Evolutionary conservation across 30 jellyfish, hydroid and myxozoan genomes (phyloP), one percentile per base, ranked within the genome.

Genomic region (Sanderia malayensis): DNA sequence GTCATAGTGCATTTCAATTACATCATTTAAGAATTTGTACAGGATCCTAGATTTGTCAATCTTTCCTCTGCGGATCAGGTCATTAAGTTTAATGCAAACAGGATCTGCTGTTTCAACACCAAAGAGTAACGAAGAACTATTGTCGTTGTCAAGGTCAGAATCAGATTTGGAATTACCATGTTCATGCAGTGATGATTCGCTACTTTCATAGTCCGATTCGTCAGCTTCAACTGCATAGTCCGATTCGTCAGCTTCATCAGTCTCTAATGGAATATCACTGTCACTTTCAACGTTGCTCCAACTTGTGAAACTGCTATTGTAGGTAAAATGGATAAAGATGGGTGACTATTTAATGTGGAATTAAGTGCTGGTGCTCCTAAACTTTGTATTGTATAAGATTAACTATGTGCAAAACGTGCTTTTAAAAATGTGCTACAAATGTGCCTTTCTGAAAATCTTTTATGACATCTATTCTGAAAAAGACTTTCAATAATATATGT

Each of bases 11-110:
- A 27, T 27, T 31, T 60, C 73, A 60, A 60, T 60, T 3, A 60
- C 73, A 31, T 60, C 73, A 25, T 13, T 23, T 31, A 60, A 60
- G 55, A 25, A 60, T 23, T 60, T 60, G 73, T 60, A 60, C 45
- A 60, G 49, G 45, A 60, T 60, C 55, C 73, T 60, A 19, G 45
- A 27, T 60, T 31, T 24, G 55, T 41, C 55, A 41, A 41, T 41
- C 55, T 41, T 41, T 41, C 55, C 55, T 41, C 55, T 41, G 55
- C 55, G 55, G 55, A 41, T 41, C 55, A 41, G 55, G 55, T 41
- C 55, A 41, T 41, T 41, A 41, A 41, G 55, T 41, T 41, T 41
- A 41, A 41, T 41, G 55, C 55, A 41, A 41, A 41, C 55, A 41
- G 55, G 55, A 41, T 41, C 55, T 41, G 55, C 55, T 41, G 55